These are phyloP conservation scores for Brachionichthys hirsutus DNA, from an alignment of 2,113 vertebrate species.

Conservation along the genomic window DNA sequence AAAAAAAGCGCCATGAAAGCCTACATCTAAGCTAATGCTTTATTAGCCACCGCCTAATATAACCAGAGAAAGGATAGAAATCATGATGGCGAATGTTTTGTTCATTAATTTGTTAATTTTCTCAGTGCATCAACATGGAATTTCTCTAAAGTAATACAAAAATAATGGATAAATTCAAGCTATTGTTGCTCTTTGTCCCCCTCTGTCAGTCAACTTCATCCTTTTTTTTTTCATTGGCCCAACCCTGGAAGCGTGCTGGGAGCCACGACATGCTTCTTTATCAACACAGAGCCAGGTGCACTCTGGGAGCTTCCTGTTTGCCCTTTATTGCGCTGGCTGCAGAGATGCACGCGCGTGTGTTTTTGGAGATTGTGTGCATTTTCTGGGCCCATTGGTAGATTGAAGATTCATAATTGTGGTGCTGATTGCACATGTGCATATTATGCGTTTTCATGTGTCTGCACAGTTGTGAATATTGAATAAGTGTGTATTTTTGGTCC, in stretches of 20 bases:
- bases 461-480: not conserved
- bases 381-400: conserved; percentile 24
- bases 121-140: too few species aligned
- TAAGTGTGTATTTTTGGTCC: conserved; percentile 35
- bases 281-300: conserved; percentile 79
- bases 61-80: too few species aligned
- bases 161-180: not conserved
- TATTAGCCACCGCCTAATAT: too few species aligned
- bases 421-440: conserved; percentile 29
- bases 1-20: too few species aligned
- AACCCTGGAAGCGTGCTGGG: conserved; percentile 57
- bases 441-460: conserved; percentile 14
- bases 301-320: conserved; percentile 71
- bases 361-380: conserved; percentile 15
- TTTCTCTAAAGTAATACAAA: too few species aligned
- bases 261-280: conserved; percentile 68
- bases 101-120: too few species aligned
- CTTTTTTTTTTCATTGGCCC: conserved; percentile 43
- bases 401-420: conserved; percentile 25
- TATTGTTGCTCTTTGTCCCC: not conserved
- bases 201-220: conserved; percentile 31
- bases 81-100: too few species aligned
- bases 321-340: conserved; percentile 70
- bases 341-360: conserved; percentile 50
- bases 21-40: too few species aligned